Evolutionary conservation across 2,888 invertebrate species (phyloP), one percentile per base, ranked within the genome.

Genomic region (Luperina testacea): DNA sequence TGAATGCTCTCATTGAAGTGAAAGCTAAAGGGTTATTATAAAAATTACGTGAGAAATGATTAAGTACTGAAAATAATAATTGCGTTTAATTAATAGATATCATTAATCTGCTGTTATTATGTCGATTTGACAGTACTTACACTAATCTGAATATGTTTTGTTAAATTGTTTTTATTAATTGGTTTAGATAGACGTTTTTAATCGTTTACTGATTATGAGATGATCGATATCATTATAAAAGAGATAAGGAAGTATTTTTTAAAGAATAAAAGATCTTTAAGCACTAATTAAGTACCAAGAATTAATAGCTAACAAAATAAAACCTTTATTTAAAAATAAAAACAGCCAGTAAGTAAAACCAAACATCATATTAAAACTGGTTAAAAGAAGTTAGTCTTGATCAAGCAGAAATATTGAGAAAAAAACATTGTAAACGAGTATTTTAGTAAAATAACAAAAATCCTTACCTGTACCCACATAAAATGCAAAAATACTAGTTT

Each of bases 151-250:
- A 51, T 59, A 67, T 51, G 68, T 57, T 70, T 64, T 78, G 38
- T 65, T 64, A 57, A 48, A 59, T 83, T 38, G n/a, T 64, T 81
- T 82, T 83, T 68, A 78, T 81, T 42, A 53, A 67, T 78, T 84
- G 84, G 45, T 84, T 84, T 67, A 53, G 45, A 61, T 69, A 51
- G 24, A 71, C 51, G 13, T 76, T 72, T 77, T 38, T 67, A 78
- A 84, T 79, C 67, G 65, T 20, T 59, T 53, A 45, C n/a, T 32
- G 32, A 77, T 83, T 78, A 64, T 38, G 13, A 38, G 67, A 61
- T 67, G 48, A 67, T 32, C 20, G 59, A 24, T 67, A 27, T 67
- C 8, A 42, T 27, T 8, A 42, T 64, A 38, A 45, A 32, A 11
- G 7, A 53, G 48, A 77, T 51, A 64, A 15, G 17, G 2, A 64